A percentile compares a stretch with the other conserved stretches of the same genome.
phyloP scores from a whole-genome alignment of 1,140 invertebrate genomes.

The Trialeurodes vaporariorum region DNA sequence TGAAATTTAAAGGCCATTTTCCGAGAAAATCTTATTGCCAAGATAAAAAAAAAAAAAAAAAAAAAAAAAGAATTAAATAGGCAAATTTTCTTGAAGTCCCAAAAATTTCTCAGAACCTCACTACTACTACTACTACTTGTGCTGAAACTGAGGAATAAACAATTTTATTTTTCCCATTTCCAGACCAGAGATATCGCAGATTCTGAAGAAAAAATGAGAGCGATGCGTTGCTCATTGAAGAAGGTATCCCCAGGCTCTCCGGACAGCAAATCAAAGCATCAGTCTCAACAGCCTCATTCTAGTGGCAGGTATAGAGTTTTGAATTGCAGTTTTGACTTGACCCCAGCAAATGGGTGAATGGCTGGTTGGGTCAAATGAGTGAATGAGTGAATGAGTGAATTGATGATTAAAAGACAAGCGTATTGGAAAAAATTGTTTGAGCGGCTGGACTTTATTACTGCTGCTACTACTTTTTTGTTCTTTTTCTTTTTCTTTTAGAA shows the following conservation, averaged over 20 bases:
- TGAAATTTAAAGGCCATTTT: not conserved
- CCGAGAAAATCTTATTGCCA: not conserved
- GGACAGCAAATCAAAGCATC: too few relatives aligned
- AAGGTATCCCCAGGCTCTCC: not conserved
- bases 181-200: not conserved
- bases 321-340: too few relatives aligned
- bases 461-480: not conserved
- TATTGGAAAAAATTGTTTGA: not conserved
- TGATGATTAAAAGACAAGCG: not conserved
- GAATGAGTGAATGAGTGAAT: not conserved
- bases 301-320: too few relatives aligned
- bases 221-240: not conserved
- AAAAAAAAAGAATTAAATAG: too few relatives aligned
- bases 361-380: too few relatives aligned
- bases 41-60: not conserved
- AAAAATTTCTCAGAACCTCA: too few relatives aligned
- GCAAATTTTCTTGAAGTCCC: too few relatives aligned
- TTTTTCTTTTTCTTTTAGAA: not conserved
- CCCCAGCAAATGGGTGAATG: too few relatives aligned
- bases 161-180: not conserved
- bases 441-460: not conserved
- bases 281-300: too few relatives aligned
- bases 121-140: not conserved
- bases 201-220: not conserved
- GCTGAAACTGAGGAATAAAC: not conserved